A percentile compares a stretch with the other conserved stretches of the same genome.
phyloP scores from a whole-genome alignment of 1,140 invertebrate species.

The Caenorhabditis tropicalis region DNA sequence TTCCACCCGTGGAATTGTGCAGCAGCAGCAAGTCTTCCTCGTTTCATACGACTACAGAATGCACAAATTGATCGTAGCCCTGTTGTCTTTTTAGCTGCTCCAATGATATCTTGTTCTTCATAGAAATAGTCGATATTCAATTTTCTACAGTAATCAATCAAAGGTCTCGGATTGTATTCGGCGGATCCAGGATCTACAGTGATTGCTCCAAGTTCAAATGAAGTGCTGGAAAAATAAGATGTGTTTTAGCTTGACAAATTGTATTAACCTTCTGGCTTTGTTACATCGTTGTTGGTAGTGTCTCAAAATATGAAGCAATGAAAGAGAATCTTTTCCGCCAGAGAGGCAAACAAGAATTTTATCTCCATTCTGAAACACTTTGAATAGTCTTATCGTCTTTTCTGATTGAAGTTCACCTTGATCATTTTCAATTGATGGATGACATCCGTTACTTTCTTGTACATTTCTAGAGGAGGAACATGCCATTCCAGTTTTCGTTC shows the following conservation, averaged over 20 bases:
- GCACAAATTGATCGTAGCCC: slow-evolving; percentile 78
- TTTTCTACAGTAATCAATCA: slow-evolving; percentile 78
- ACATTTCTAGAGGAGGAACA: slow-evolving; percentile 52
- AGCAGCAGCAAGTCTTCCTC: slow-evolving; percentile 79
- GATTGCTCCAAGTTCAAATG: slow-evolving; percentile 81
- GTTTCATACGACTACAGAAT: slow-evolving; percentile 79
- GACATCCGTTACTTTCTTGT: slow-evolving; percentile 75
- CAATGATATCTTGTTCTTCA: slow-evolving; percentile 78
- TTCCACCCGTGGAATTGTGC: slow-evolving; percentile 83
- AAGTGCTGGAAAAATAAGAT: slow-evolving; percentile 73
- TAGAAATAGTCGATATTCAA: slow-evolving; percentile 80
- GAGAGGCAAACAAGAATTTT: slow-evolving; percentile 84
- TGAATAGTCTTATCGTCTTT: neutral
- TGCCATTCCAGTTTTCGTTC: slow-evolving; percentile 43
- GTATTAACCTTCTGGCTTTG: slow-evolving; percentile 22
- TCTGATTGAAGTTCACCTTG: neutral
- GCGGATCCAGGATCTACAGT: slow-evolving; percentile 79
- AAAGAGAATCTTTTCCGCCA: slow-evolving; percentile 82
- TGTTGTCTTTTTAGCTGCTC: slow-evolving; percentile 73
- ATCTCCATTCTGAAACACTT: slow-evolving; percentile 78
- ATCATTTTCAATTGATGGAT: slow-evolving; percentile 86
- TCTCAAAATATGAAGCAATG: slow-evolving; percentile 82
- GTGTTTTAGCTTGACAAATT: neutral
- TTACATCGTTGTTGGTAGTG: slow-evolving; percentile 83
- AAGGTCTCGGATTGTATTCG: slow-evolving; percentile 78